Percentiles rank a stretch among this genome's conserved stretches.
Evolutionary conservation across 1,140 invertebrate species (phyloP).

Genomic region (Drosophila sp.): DNA sequence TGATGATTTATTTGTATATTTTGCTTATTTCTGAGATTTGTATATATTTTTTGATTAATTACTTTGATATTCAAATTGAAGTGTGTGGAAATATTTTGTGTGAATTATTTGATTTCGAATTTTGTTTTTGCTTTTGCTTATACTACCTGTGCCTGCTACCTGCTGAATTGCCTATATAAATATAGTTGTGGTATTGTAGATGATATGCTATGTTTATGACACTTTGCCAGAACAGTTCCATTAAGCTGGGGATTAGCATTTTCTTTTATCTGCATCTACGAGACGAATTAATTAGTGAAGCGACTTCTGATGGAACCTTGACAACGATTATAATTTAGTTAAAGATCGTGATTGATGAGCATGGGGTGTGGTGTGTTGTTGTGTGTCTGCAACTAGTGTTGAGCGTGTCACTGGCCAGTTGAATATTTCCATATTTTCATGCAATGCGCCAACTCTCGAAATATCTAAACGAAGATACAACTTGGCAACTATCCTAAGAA

Average conservation of each 20-base stretch:
- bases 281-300: conserved; percentile 55
- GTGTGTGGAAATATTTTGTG: conserved; percentile 68
- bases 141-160: conserved; percentile 42
- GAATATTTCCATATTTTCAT: conserved; percentile 47
- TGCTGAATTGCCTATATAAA: conserved; percentile 10
- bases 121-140: conserved; percentile 28
- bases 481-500: conserved; percentile 75
- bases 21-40: conserved; percentile 57
- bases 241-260: conserved; percentile 50
- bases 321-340: conserved; percentile 30
- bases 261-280: conserved; percentile 6
- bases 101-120: conserved; percentile 50
- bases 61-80: conserved; percentile 79
- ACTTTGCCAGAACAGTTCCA: conserved; percentile 55
- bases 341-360: conserved; percentile 50
- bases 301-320: conserved; percentile 28
- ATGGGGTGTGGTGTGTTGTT: conserved; percentile 31
- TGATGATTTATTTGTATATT: conserved; percentile 76
- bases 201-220: conserved; percentile 67
- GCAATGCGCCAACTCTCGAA: conserved; percentile 13
- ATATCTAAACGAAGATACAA: conserved; percentile 30
- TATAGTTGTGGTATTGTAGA: conserved; percentile 5
- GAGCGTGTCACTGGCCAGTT: conserved; percentile 11
- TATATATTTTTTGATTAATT: conserved; percentile 76
- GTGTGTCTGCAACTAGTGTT: conserved; percentile 13